Conservation (phyloP, 2,113 vertebrate genomes). For the Lophotis ruficrista region DNA sequence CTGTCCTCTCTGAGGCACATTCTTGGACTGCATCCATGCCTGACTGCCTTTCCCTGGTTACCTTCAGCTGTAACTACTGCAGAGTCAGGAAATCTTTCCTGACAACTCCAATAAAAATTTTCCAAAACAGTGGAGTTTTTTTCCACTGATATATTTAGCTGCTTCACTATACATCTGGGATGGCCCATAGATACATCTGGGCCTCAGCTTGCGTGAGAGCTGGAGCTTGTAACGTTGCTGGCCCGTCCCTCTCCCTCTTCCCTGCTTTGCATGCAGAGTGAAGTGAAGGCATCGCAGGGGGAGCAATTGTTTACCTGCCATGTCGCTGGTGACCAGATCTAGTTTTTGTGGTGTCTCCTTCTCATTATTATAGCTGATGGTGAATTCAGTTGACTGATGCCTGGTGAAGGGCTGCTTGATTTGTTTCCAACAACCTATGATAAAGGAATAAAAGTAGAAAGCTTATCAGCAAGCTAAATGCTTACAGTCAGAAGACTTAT, state of each 20-base stretch:
- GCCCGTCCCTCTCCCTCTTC: background rate
- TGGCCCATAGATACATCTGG: background rate
- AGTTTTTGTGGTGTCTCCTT: slow-evolving; percentile 83
- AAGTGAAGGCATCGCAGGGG: background rate
- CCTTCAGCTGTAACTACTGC: background rate
- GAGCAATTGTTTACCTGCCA: slow-evolving; percentile 77
- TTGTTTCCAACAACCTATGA: slow-evolving; percentile 87
- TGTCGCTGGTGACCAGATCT: slow-evolving; percentile 83
- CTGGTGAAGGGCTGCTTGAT: slow-evolving; percentile 84
- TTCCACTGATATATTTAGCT: background rate
- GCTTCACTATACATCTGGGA: background rate
- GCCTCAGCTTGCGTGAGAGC: background rate
- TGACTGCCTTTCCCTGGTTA: background rate
- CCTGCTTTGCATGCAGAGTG: background rate
- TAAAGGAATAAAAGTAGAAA: background rate
- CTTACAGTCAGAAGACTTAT: background rate
- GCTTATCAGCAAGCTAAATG: background rate
- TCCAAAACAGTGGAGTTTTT: background rate
- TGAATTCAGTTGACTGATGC: slow-evolving; percentile 86
- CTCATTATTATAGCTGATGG: slow-evolving; percentile 86
- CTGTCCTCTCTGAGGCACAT: background rate
- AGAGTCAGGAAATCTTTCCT: background rate
- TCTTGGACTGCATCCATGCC: background rate
- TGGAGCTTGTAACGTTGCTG: background rate
- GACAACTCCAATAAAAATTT: background rate